phyloP scores from a whole-genome alignment of 2,888 invertebrate species.

The Byasa hedistus region DNA sequence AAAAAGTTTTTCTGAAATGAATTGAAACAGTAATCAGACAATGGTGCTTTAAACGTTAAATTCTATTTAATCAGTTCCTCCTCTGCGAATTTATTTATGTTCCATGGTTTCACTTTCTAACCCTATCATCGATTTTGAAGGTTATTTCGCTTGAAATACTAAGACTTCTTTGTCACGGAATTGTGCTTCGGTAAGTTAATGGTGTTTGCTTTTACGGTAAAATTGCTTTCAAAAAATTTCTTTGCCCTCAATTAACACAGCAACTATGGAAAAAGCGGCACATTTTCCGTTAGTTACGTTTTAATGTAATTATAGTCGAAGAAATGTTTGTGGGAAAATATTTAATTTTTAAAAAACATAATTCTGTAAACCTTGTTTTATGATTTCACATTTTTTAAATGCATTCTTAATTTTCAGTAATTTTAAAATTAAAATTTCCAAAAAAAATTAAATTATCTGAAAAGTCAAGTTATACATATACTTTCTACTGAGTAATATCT shows the following conservation, averaged over 20 bases:
- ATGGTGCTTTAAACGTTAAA: not conserved
- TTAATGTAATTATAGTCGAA: not conserved
- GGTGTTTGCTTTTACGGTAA: conserved; percentile 21
- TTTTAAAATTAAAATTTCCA: too few species aligned
- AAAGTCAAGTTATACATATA: too few species aligned
- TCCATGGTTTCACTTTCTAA: conserved; percentile 21
- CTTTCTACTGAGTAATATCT: too few species aligned
- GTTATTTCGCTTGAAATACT: conserved; percentile 7
- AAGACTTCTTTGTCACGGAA: conserved; percentile 28
- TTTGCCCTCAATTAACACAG: not conserved
- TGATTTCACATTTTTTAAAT: too few species aligned
- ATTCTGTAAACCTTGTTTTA: too few species aligned
- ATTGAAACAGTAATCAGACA: not conserved
- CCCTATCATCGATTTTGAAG: conserved; percentile 18
- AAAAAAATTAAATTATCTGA: too few species aligned
- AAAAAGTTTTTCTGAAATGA: not conserved
- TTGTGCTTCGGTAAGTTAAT: conserved; percentile 22
- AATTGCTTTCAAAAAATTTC: conserved; percentile 15
- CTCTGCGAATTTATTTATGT: not conserved
- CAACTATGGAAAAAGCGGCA: not conserved
- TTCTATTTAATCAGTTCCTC: not conserved
- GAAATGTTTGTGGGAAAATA: not conserved
- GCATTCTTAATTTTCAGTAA: too few species aligned
- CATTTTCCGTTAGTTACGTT: not conserved
- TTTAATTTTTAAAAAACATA: too few species aligned